Evolutionary conservation across 2,797 vertebrate genomes (phyloP).

Genomic region (Pipistrellus pipistrellus): DNA sequence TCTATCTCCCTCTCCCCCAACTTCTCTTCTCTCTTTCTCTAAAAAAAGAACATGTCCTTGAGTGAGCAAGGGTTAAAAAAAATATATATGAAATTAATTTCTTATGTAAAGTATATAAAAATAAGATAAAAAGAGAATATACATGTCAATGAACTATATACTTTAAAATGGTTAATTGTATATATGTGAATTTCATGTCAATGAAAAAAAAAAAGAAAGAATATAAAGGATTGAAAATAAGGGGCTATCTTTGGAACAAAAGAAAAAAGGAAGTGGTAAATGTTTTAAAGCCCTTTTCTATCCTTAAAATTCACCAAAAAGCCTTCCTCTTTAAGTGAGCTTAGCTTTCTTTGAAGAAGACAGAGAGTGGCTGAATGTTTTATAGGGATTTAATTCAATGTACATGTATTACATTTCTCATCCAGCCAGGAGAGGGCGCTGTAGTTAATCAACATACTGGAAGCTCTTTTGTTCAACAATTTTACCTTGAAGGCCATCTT

Average conservation of each 20-base stretch:
- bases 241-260: slow-evolving; percentile 28
- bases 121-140: slow-evolving; percentile 31
- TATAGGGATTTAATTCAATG: slow-evolving; percentile 2
- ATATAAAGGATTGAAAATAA: slow-evolving; percentile 32
- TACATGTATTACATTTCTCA: slow-evolving; percentile 35
- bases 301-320: slow-evolving; percentile 24
- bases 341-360: slow-evolving; percentile 5
- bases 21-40: not conserved
- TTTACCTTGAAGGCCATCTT: not conserved
- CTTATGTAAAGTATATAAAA: not conserved
- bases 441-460: not conserved
- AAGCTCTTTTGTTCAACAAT: slow-evolving; percentile 62
- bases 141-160: not conserved
- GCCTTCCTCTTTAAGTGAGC: not conserved
- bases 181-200: slow-evolving; percentile 32
- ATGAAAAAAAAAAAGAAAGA: not conserved
- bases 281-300: slow-evolving; percentile 43
- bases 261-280: not conserved
- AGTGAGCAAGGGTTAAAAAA: not conserved
- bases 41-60: not conserved
- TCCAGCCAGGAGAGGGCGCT: slow-evolving; percentile 70
- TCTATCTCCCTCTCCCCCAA: not conserved
- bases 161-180: slow-evolving; percentile 1
- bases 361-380: not conserved
- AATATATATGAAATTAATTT: slow-evolving; percentile 41